Conservation (phyloP, 2,888 invertebrate genomes). For the Sarcophaga variegata region DNA sequence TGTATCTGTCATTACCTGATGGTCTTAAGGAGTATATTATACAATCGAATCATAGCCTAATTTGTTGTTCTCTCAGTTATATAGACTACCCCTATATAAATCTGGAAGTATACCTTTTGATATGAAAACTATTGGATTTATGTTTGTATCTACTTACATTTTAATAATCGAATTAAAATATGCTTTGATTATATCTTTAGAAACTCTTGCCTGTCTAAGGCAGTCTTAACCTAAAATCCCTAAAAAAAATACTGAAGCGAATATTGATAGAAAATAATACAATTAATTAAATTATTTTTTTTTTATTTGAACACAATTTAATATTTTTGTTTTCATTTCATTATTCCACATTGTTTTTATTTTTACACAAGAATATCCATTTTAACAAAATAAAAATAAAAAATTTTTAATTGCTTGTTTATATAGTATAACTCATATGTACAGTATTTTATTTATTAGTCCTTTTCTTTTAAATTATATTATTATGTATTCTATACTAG, state of each 20-base stretch:
- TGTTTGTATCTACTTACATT: no score
- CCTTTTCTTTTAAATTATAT: constrained; percentile 11
- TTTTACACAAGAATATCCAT: background rate
- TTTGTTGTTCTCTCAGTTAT: no score
- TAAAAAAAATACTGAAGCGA: background rate
- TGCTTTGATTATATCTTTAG: no score
- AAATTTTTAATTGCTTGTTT: constrained; percentile 33
- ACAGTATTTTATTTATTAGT: constrained; percentile 19
- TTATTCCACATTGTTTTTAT: constrained; percentile 1
- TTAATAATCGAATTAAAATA: no score
- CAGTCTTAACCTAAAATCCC: no score
- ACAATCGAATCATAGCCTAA: no score
- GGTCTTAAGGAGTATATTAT: no score
- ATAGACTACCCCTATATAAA: no score
- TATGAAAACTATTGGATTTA: no score
- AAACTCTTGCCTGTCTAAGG: no score
- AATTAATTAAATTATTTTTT: background rate
- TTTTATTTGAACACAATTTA: background rate
- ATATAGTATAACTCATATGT: background rate
- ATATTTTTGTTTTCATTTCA: constrained; percentile 10
- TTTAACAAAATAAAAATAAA: constrained; percentile 3
- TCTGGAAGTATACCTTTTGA: no score
- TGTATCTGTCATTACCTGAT: no score
- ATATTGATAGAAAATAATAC: constrained; percentile 27
- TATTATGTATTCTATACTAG: constrained; percentile 19